Evolutionary conservation across 2,797 vertebrate genomes (phyloP).

Genomic region (Chiroxiphia lanceolata): DNA sequence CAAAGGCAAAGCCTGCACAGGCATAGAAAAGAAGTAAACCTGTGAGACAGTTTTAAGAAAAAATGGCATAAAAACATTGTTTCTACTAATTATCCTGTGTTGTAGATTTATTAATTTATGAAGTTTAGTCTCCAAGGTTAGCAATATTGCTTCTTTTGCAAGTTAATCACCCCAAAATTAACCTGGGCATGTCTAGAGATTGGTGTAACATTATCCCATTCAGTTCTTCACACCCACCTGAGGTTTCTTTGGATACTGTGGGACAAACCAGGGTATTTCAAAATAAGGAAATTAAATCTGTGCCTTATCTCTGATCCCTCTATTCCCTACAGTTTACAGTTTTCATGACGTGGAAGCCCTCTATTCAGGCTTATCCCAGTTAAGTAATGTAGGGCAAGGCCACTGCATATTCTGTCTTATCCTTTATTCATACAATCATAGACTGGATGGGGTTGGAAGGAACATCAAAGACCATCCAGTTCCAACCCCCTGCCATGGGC

Average conservation of each 20-base stretch:
- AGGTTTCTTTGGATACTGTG: not conserved
- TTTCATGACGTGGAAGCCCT: not conserved
- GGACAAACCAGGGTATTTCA: not conserved
- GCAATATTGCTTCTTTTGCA: not conserved
- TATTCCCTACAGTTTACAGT: not conserved
- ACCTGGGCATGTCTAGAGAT: not conserved
- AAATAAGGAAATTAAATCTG: not conserved
- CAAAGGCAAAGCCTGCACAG: not conserved
- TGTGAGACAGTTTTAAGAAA: not conserved
- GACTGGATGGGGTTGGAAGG: not conserved
- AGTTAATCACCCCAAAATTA: not conserved
- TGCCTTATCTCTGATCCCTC: not conserved
- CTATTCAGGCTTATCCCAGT: not conserved
- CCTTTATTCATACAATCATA: not conserved
- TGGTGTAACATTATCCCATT: not conserved
- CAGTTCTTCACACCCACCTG: not conserved
- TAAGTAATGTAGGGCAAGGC: not conserved
- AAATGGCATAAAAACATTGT: not conserved
- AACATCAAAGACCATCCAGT: not conserved
- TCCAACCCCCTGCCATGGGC: fast-evolving
- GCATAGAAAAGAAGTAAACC: not conserved
- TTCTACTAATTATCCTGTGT: not conserved
- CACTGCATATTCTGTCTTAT: not conserved
- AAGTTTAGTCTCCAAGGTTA: not conserved
- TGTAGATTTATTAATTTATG: not conserved